Evolutionary conservation across 1,140 invertebrate species (phyloP), one percentile per base, ranked within the genome.

Genomic region (Achatina immaculata): DNA sequence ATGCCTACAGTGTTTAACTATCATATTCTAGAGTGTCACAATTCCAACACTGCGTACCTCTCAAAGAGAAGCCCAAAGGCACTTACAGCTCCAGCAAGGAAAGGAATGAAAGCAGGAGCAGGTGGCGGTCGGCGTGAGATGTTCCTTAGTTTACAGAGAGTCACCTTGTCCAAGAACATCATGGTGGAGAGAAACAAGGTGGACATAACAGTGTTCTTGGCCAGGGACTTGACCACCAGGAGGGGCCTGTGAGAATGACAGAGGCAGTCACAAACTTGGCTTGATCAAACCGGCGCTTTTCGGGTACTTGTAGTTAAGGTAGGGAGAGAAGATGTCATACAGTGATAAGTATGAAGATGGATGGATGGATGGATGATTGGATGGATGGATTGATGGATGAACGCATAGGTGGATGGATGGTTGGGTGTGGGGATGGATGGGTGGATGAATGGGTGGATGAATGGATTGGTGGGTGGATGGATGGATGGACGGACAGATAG

Each of bases 161-260:
- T 81, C 48, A 87, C 86, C 66, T 88, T 89, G 24, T 86, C 88
- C 65, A 88, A n/a, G 80, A 85, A 83, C 9, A 88, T 85, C 87
- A 89, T 89, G 11, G 84, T 78, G 38, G 85, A 80, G 16, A 89
- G 84, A 79, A 88, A 89, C 9, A 85, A 79, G 11, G 86, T 87
- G 1, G 88, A 89, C 75, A 84, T 82, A 2, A 85, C 55, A 16
- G 85, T 68, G 78, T 89, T 89, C 71, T 85, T 86, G 19, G 84
- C 24, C 19, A 89, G 68, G 9, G 86, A 83, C 36, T 79, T 78
- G 16, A 87, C 14, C 9, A 85, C 82, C 48, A 68, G 62, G 21
- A 58, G 71, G 31, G 87, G 88, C 65, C 88, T 89, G 85, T n/a
- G 85, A 87, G 4, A 19, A 24, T 11, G 43, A n/a, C 14, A 34